Evolutionary conservation across 2,113 vertebrate species (phyloP).

Genomic region (Tretioscincus oriximinensis): DNA sequence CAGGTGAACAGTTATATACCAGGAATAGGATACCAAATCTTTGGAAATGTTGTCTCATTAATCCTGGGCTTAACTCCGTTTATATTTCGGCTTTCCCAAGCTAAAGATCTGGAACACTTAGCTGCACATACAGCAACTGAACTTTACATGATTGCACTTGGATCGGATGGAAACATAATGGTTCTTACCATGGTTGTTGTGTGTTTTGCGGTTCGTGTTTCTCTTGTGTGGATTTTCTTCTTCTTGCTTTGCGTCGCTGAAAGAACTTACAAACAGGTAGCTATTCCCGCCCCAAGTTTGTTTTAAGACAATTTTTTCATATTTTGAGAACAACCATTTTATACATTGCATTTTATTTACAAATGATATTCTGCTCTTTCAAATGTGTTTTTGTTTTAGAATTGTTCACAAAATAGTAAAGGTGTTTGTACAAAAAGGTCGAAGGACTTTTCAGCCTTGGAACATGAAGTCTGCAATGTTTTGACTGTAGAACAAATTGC

Average conservation of each 20-base stretch:
- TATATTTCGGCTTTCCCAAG: constrained; percentile 88
- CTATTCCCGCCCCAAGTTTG: constrained; percentile 16
- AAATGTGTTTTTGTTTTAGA: neutral
- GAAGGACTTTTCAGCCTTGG: too few species aligned
- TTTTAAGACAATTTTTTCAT: neutral
- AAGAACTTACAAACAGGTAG: constrained; percentile 96
- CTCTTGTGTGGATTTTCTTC: constrained; percentile 98
- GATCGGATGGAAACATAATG: constrained; percentile 79
- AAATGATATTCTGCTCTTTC: neutral
- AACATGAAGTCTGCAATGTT: too few species aligned
- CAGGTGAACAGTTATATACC: constrained; percentile 94
- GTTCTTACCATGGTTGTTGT: constrained; percentile 90
- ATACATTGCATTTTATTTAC: neutral
- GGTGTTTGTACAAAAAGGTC: too few species aligned
- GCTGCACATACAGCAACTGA: constrained; percentile 83
- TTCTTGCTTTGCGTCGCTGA: constrained; percentile 97
- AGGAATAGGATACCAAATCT: constrained; percentile 95
- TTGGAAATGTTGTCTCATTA: constrained; percentile 89
- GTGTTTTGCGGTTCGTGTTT: constrained; percentile 91
- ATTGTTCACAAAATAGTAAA: too few species aligned
- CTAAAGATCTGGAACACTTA: constrained; percentile 87
- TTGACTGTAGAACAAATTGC: too few species aligned
- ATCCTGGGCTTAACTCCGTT: constrained; percentile 92
- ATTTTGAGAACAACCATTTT: too few species aligned
- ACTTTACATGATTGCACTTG: constrained; percentile 84